Conservation (phyloP, 1,140 invertebrate genomes). For the Sarcophaga peregrina region DNA sequence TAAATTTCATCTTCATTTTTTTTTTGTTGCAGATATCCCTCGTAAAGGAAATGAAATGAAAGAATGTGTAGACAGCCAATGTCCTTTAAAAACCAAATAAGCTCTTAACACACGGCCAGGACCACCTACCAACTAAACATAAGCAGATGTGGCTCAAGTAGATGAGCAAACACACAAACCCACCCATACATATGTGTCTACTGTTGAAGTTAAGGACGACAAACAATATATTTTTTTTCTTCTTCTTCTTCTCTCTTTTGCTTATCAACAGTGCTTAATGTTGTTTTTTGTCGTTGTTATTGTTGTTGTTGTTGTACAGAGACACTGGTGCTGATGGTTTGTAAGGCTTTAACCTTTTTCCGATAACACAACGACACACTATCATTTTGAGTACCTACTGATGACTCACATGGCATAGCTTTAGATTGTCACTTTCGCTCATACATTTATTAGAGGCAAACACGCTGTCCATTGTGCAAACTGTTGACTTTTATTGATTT, state of each 20-base stretch:
- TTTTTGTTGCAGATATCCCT: not conserved
- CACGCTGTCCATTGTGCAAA: constrained; percentile 30
- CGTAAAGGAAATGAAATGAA: not conserved
- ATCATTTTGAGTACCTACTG: not conserved
- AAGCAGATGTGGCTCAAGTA: constrained; percentile 15
- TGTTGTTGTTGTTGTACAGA: not conserved
- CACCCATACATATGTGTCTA: not conserved
- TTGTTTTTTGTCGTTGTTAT: too few relatives aligned
- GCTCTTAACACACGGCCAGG: not conserved
- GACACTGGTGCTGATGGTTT: not conserved
- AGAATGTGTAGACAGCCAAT: constrained; percentile 32
- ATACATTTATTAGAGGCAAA: not conserved
- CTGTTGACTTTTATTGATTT: constrained; percentile 42
- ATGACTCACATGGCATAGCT: not conserved
- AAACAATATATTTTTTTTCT: not conserved
- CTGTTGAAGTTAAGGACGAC: not conserved
- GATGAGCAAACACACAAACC: not conserved
- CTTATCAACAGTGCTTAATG: constrained; percentile 14
- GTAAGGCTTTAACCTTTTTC: not conserved
- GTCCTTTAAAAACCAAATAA: constrained; percentile 29
- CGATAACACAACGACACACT: not conserved
- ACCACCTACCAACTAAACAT: constrained; percentile 14
- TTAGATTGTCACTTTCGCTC: not conserved
- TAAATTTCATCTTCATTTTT: not conserved
- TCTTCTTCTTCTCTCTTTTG: not conserved